Conservation (phyloP, 2,888 invertebrate species). For the Hermaeophaga mercurialis region DNA sequence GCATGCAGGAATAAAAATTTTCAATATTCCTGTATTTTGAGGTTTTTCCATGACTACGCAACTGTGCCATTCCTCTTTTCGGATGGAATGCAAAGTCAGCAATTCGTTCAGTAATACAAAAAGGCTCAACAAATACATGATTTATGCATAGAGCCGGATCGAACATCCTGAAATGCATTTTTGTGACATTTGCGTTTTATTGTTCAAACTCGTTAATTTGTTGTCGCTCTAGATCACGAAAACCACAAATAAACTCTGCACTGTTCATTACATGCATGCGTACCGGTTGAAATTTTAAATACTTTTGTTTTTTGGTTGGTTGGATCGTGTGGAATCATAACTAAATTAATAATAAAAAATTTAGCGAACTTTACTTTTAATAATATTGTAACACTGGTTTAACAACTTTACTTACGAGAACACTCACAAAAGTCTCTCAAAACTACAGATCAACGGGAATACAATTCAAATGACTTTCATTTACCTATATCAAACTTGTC, state of each 20-base stretch:
- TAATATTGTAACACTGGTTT: too few relatives aligned
- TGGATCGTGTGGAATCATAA: neutral
- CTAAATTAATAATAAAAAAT: neutral
- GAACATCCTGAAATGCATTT: slow-evolving; percentile 30
- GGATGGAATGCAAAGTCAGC: too few relatives aligned
- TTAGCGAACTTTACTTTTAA: too few relatives aligned
- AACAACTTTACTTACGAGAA: too few relatives aligned
- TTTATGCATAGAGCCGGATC: slow-evolving; percentile 23
- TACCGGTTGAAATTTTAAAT: neutral
- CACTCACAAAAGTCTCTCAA: too few relatives aligned
- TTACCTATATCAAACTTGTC: too few relatives aligned
- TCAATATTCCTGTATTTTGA: too few relatives aligned
- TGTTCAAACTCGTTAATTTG: slow-evolving; percentile 21
- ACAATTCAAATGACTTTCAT: too few relatives aligned
- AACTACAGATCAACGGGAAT: too few relatives aligned
- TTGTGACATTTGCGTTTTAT: slow-evolving; percentile 30
- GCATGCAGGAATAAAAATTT: too few relatives aligned
- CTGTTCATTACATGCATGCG: slow-evolving; percentile 10
- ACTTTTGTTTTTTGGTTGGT: neutral
- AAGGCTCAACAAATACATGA: slow-evolving; percentile 26
- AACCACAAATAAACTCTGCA: slow-evolving; percentile 11
- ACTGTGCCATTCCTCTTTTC: too few relatives aligned
- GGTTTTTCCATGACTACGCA: too few relatives aligned
- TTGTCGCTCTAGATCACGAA: slow-evolving; percentile 4
- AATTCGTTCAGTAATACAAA: slow-evolving; percentile 7